Evolutionary conservation across 2,113 vertebrate species (phyloP), one percentile per base, ranked within the genome.

Genomic region (Bubalus kerabau): DNA sequence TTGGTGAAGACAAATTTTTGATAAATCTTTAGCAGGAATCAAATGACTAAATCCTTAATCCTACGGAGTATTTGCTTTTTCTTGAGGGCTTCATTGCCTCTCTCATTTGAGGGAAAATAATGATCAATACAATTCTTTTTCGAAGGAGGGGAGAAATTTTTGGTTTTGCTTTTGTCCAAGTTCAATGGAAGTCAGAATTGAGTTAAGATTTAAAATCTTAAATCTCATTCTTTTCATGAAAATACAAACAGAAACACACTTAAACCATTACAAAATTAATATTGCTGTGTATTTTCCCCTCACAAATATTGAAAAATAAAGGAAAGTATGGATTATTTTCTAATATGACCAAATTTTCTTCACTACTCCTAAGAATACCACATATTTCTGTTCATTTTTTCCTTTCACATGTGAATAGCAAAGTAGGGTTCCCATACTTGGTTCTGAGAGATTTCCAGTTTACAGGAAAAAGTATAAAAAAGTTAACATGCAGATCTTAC

Each of bases 1-100:
- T 24, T 78, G 81, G 81, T 82, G 17, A 91, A 89, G 59, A 95
- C 24, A 96, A n/a, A 52, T 82, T 95, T 97, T 87, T 91, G 64
- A 67, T 95, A 95, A 90, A 62, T 82, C 7, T 96, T 87, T 59
- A 97, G n/a, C 2, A 80, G 36, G 30, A 96, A 81, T 23, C 30
- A 92, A 83, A 93, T 48, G 7, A 19, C 43, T 54, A 88, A 30
- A 83, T 57, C 28, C 82, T 93, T 83, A 76, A 80, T 48, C 8
- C 24, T 71, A 81, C 78, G n/a, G 43, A 86, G 9, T 32, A 52
- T 91, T 96, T 97, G 6, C 10, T 57, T 98, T 92, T 92, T 50
- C 54, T 60, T 46, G 2, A 24, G 46, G 50, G 16, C 8, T 97
- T 89, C 46, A 43, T 78, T 7, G 57, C 13, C 36, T 92, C 36